phyloP scores from a whole-genome alignment of 2,888 invertebrate genomes.

The Tenthredo notha region DNA sequence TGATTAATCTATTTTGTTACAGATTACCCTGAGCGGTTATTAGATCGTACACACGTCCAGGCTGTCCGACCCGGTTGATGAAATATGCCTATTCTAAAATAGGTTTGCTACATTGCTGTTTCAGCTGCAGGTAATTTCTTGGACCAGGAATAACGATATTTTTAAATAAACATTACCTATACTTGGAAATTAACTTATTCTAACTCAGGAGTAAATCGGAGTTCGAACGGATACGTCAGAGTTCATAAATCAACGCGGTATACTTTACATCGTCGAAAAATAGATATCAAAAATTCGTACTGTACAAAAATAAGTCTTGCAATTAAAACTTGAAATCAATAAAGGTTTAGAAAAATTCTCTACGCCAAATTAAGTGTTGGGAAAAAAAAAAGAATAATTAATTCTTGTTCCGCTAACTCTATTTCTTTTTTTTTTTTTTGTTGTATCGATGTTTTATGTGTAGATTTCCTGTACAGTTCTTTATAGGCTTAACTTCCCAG shows the following conservation, averaged over 20 bases:
- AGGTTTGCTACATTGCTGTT: neutral
- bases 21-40: neutral
- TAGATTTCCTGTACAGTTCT: neutral
- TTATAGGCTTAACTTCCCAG: neutral
- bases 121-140: conserved; percentile 2
- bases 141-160: neutral
- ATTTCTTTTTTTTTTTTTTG: neutral
- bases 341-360: neutral
- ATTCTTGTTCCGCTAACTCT: neutral
- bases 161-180: neutral
- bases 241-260: neutral
- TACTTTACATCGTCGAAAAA: neutral
- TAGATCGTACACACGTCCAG: neutral
- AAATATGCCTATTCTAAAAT: neutral
- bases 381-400: neutral
- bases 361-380: neutral
- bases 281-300: neutral
- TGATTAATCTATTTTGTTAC: neutral
- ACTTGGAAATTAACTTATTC: neutral
- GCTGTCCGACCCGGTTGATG: neutral
- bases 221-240: neutral
- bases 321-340: neutral
- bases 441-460: neutral
- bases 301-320: neutral
- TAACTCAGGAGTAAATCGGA: neutral